Conservation (phyloP, 2,888 invertebrate species). For the Ernsta delagoae region DNA sequence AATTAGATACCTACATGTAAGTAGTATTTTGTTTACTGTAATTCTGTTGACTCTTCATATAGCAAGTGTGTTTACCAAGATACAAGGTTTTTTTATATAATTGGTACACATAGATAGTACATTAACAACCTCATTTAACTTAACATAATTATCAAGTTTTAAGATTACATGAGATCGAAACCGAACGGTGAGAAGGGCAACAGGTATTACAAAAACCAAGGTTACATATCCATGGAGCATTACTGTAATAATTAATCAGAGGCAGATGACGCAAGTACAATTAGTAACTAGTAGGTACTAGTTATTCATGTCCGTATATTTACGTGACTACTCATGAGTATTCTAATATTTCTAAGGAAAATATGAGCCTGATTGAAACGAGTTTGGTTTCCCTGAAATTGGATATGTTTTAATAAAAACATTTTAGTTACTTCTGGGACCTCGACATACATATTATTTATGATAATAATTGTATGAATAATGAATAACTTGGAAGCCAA, state of each 20-base stretch:
- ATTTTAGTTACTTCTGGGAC: too few relatives aligned
- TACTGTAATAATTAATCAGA: slow-evolving; percentile 5
- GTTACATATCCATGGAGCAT: not conserved
- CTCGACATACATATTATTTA: too few relatives aligned
- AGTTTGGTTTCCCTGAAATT: not conserved
- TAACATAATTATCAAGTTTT: slow-evolving; percentile 23
- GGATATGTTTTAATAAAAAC: too few relatives aligned
- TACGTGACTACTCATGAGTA: not conserved
- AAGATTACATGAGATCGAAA: slow-evolving; percentile 4
- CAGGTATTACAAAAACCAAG: slow-evolving; percentile 16
- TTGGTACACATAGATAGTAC: slow-evolving; percentile 14
- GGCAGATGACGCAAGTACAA: slow-evolving; percentile 8
- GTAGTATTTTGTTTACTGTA: not conserved
- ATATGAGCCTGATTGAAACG: not conserved
- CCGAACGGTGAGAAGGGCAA: not conserved
- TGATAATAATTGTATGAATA: too few relatives aligned
- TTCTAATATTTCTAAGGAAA: not conserved
- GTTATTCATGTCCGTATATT: not conserved
- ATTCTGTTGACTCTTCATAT: not conserved
- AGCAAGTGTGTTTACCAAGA: slow-evolving; percentile 1
- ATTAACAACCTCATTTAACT: slow-evolving; percentile 15
- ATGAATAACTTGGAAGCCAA: too few relatives aligned
- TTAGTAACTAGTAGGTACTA: slow-evolving; percentile 5
- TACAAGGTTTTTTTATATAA: slow-evolving; percentile 14
- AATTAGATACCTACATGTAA: too few relatives aligned